These are phyloP conservation scores for Columba livia DNA, from an alignment of 2,113 vertebrate genomes.

Conservation along the genomic window DNA sequence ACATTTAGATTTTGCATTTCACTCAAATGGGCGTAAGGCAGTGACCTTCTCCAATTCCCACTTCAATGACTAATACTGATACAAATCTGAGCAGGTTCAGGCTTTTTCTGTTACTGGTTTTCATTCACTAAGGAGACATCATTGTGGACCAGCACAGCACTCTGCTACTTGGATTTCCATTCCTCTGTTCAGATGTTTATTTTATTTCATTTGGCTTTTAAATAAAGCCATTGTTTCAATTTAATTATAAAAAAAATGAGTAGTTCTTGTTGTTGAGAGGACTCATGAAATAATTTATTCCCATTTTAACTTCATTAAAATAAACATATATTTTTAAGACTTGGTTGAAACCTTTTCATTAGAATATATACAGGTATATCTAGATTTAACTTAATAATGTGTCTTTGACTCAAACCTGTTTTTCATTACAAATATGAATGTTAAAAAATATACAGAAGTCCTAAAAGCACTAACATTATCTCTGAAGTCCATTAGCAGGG, in stretches of 20 bases:
- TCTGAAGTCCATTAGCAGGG: background rate
- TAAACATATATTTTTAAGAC: background rate
- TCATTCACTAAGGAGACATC: background rate
- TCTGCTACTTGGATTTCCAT: background rate
- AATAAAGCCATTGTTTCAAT: background rate
- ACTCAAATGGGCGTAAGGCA: rapidly evolving
- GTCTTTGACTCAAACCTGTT: background rate
- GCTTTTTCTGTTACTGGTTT: background rate
- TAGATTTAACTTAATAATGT: background rate
- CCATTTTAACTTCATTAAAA: background rate
- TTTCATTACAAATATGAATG: background rate
- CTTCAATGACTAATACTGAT: background rate
- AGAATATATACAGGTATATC: background rate
- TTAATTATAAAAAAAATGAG: background rate
- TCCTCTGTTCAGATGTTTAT: background rate
- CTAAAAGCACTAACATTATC: background rate
- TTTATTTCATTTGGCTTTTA: background rate
- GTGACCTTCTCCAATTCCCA: background rate
- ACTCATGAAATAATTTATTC: background rate
- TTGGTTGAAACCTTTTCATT: background rate
- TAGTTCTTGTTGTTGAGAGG: background rate
- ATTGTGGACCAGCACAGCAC: background rate
- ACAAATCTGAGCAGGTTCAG: background rate
- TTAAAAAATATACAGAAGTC: background rate
- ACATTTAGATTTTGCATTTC: background rate